phyloP scores from a whole-genome alignment of 2,888 invertebrate species.

The Heteromurus nitidus region DNA sequence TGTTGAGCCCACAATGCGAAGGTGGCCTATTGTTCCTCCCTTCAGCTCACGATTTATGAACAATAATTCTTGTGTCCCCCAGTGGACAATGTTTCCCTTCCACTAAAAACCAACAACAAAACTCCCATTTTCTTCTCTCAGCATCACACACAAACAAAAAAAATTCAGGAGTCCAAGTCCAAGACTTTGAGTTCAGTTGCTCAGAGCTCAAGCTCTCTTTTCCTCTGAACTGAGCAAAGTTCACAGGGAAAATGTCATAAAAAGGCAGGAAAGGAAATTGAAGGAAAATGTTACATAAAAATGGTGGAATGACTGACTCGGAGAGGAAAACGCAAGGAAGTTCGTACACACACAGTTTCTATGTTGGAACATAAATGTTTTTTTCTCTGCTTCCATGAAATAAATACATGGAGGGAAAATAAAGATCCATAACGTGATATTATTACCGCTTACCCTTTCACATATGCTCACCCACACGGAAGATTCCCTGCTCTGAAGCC shows the following conservation, averaged over 20 bases:
- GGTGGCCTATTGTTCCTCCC: slow-evolving; percentile 69
- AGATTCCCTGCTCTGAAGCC: not conserved
- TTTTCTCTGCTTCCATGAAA: no score
- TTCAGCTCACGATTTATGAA: slow-evolving; percentile 68
- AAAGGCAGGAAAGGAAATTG: slow-evolving; percentile 17
- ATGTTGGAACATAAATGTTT: not conserved
- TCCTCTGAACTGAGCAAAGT: not conserved
- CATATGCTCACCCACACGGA: slow-evolving; percentile 19
- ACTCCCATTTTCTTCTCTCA: slow-evolving; percentile 52
- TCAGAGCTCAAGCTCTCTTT: no score
- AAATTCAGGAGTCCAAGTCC: no score
- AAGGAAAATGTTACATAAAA: slow-evolving; percentile 39
- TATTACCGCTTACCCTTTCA: slow-evolving; percentile 23
- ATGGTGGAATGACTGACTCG: not conserved
- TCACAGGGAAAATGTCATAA: slow-evolving; percentile 27
- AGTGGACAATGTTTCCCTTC: slow-evolving; percentile 57
- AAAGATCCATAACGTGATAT: not conserved
- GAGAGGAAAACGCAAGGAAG: not conserved
- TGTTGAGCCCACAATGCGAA: slow-evolving; percentile 61
- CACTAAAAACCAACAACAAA: slow-evolving; percentile 59
- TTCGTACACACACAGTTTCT: not conserved
- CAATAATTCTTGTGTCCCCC: slow-evolving; percentile 67
- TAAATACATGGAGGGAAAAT: not conserved
- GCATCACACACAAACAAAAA: not conserved
- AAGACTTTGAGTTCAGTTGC: no score